Evolutionary conservation across 2,797 vertebrate genomes (phyloP).

Genomic region (Dermochelys coriacea): DNA sequence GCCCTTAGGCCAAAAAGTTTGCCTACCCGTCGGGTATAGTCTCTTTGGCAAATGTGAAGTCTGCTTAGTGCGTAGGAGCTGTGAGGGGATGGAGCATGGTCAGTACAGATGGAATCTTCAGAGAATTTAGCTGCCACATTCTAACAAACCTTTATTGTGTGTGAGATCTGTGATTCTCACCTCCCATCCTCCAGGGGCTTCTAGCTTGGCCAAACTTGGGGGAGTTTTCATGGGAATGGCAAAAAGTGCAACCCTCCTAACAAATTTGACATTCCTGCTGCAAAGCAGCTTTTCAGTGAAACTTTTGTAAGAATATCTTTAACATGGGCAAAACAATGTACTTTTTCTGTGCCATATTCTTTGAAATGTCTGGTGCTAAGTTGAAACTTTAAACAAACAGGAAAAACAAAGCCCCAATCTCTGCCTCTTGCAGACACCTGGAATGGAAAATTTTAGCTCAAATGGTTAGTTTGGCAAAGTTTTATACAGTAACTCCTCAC

Average conservation of each 20-base stretch:
- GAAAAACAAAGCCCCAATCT: background rate
- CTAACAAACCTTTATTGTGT: background rate
- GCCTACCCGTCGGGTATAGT: no score
- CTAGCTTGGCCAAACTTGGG: constrained; percentile 16
- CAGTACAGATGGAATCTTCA: background rate
- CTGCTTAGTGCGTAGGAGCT: background rate
- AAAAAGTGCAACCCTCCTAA: background rate
- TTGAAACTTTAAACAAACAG: background rate
- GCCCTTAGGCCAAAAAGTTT: no score
- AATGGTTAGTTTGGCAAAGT: background rate
- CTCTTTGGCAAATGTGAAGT: background rate
- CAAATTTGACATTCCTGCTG: background rate
- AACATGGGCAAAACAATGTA: background rate
- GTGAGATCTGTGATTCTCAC: background rate
- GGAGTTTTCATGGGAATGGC: constrained; percentile 5
- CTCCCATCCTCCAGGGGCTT: background rate
- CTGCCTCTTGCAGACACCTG: background rate
- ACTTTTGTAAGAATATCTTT: background rate
- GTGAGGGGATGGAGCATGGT: background rate
- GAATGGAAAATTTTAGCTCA: background rate
- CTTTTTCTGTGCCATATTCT: background rate
- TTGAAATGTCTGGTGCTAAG: background rate
- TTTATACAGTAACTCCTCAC: no score
- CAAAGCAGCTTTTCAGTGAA: background rate
- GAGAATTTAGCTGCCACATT: background rate